Base-by-base conservation (phyloP, 2,888 invertebrate genomes). In the Lasioglossum oenotherae region DNA sequence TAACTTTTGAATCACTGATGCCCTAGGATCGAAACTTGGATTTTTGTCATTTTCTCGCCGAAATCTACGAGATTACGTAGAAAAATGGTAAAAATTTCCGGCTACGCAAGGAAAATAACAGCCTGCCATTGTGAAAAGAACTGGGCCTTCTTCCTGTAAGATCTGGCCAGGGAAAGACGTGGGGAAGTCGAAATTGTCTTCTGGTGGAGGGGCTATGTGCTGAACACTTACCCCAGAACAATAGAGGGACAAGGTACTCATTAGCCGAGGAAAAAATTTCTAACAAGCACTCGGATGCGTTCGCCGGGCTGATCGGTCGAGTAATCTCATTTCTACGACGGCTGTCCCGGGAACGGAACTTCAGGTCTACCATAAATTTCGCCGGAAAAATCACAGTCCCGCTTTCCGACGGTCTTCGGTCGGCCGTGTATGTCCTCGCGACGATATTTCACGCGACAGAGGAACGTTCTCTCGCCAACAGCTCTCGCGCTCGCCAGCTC, bases 401-500 rank as follows among this genome's bases (percentile, higher is more conserved):
- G 49, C 53, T 23, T 64, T 41, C 60, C 19, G 16, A 35, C 23
- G 16, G 4, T 49, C 46, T 79, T 60, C 19, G 23, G 27, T 44
- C 31, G 16, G 3, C 35, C n/a, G 49, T n/a, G 27, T 53, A 53
- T 53, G 49, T 38, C 35, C 49, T 31, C 64, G 64, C 35, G 12
- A n/a, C 72, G 64, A 84, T 85, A 78, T 82, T 82, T 87, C 67
- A 77, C 31, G 72, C 41, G 35, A 74, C 44, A n/a, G 38, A 64
- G 35, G 44, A 27, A 14, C n/a, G 5, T 27, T 27, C n/a, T 27
- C 23, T 72, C 57, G 23, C 46, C 67, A 23, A 41, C 64, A 35
- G 31, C 27, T 6, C 27, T 2, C 31, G 12, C 19, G 35, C 14
- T 8, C 27, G 77, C 67, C 38, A 57, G 67, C 12, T 35, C 46